Base-by-base conservation (phyloP, 2,888 invertebrate species). In the Meteorus cinctellus region DNA sequence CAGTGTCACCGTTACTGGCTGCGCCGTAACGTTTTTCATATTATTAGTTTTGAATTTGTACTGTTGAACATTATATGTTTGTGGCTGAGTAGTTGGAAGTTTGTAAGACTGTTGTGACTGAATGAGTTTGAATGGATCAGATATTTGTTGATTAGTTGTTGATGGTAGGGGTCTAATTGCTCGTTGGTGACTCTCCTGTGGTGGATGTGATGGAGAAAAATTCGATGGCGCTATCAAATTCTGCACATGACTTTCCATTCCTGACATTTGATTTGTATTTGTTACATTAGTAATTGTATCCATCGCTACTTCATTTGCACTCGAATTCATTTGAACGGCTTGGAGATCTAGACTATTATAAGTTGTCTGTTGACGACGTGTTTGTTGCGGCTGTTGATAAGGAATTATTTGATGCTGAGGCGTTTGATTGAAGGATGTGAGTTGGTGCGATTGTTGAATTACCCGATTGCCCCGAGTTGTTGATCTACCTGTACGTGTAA, bases 31-130 rank as follows among this genome's bases (percentile, higher is more conserved):
- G n/a, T 55, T 24, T 27, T 70, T 70, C 24, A 41, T 16, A 60
- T 70, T 70, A 60, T 60, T 70, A 27, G 60, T 12, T 60, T 41
- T 34, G 79, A 87, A 88, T 81, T 88, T 89, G 79, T 85, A 88
- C 71, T 86, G 87, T 76, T 87, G 86, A 70, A 84, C 69, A 79
- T 84, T 83, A 76, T 88, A 88, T 10, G 63, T 62, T 24, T 55
- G 48, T 24, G 62, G 29, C 29, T 27, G n/a, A 74, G 63, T 65
- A 16, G 82, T 72, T 8, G 87, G 78, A 70, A 89, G 88, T 72
- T 89, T 89, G 75, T 87, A 89, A 48, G 84, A 85, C 51, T 86
- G 88, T 70, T 86, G 86, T 12, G 86, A 85, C 65, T 85, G 86
- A 45, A 86, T 80, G 16, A 86, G 82, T 77, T 88, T 89, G 72